Evolutionary conservation across 2,888 invertebrate species (phyloP), one percentile per base, ranked within the genome.

Genomic region (Drosophila anceps): DNA sequence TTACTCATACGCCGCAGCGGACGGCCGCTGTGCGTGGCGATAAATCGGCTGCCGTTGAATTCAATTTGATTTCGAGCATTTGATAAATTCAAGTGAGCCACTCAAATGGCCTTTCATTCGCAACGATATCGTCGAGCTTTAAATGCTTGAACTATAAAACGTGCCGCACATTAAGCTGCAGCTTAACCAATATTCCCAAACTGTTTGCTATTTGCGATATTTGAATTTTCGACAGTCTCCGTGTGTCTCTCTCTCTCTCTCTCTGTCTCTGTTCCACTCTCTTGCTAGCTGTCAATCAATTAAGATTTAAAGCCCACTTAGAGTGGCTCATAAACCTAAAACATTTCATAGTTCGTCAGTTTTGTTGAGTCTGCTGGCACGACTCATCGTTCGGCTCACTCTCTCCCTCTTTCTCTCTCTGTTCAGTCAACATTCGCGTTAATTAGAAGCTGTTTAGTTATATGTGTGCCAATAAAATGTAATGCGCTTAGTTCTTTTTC

Each of bases 1-100:
- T 76, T 76, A 59, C 64, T 54, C 74, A 74, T 69, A 46, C 64
- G 69, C 69, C 55, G 27, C 60, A 27, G 69, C 27, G 48, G 37
- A 66, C 62, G 53, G 4, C 10, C 43, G 33, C 13, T 33, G 37
- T 44, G 29, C 29, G 43, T 29, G 27, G 29, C 63, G 39, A 60
- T 63, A 64, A 73, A 73, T 60, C 35, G 54, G 70, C 54, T 50
- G 44, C 58, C 37, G n/a, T 60, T 55, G 50, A 41, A 55, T 55
- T 70, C 41, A 60, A 61, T 70, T 70, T 50, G 71, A 70, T 69
- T 48, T 31, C 41, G 15, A 43, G 31, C 35, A 51, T 54, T 64
- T 54, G 72, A 60, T 73, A 57, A 37, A 24, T 73, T 51, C 27
- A 46, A 60, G 15, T 54, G 39, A 35, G 31, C 48, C 50, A 55